Percentiles rank a stretch among this genome's conserved stretches.
Evolutionary conservation across 1,140 invertebrate species (phyloP).

Genomic region (Lucilia cuprina): DNA sequence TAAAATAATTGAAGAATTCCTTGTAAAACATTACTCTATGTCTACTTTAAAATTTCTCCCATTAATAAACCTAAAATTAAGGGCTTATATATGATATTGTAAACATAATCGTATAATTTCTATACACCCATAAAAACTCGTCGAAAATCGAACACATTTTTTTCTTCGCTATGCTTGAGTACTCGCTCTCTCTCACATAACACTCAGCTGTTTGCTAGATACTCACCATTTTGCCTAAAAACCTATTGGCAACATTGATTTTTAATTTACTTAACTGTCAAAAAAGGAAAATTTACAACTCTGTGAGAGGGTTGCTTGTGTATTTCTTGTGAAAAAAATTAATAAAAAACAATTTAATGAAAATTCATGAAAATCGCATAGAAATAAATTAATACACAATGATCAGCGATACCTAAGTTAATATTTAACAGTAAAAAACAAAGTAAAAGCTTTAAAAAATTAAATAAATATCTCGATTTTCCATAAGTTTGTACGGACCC

Average conservation of each 20-base stretch:
- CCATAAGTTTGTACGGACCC: not conserved
- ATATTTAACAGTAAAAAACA: not conserved
- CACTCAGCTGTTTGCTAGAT: not conserved
- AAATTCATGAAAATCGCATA: not conserved
- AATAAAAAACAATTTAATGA: not conserved
- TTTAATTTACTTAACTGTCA: slow-evolving; percentile 31
- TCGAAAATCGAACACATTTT: no score
- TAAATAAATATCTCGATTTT: not conserved
- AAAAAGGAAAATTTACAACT: slow-evolving; percentile 1
- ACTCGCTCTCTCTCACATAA: no score
- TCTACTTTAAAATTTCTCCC: no score
- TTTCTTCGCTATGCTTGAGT: no score
- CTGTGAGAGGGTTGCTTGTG: slow-evolving; percentile 1
- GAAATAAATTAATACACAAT: slow-evolving; percentile 7
- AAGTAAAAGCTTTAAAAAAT: not conserved
- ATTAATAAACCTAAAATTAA: not conserved
- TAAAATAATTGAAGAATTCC: no score
- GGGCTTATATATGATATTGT: not conserved
- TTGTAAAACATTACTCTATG: no score
- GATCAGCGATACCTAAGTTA: not conserved
- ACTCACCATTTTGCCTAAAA: not conserved
- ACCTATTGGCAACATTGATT: not conserved
- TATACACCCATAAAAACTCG: not conserved
- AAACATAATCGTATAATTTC: not conserved
- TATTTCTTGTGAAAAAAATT: slow-evolving; percentile 17